Conservation (phyloP, 2,797 vertebrate species). For the Sebastes vulpes region DNA sequence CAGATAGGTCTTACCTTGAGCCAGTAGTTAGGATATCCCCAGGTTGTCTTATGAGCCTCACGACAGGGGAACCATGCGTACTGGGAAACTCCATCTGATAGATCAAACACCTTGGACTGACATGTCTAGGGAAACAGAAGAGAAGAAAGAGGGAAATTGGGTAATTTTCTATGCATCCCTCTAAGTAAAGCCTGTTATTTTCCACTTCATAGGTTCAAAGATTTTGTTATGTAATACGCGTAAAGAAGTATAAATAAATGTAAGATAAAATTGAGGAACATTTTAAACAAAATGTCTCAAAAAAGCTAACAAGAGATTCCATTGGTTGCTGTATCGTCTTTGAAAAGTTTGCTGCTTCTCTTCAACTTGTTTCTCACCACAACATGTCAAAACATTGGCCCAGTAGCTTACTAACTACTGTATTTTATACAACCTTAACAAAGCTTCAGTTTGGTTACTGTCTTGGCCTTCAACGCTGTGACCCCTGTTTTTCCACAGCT, state of each 20-base stretch:
- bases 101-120: constrained; percentile 94
- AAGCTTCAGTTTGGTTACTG: background rate
- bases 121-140: constrained; percentile 84
- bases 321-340: background rate
- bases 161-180: background rate
- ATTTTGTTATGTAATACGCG: background rate
- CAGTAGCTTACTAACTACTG: background rate
- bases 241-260: background rate
- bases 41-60: constrained; percentile 74
- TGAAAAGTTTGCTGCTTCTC: background rate
- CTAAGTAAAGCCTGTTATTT: background rate
- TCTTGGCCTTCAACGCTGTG: background rate
- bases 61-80: constrained; percentile 97
- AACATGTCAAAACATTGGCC: background rate
- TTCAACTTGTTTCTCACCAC: background rate
- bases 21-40: constrained; percentile 88
- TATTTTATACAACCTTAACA: background rate
- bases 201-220: background rate
- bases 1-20: constrained; percentile 88
- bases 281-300: background rate
- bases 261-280: background rate
- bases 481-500: constrained; percentile 46
- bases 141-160: background rate
- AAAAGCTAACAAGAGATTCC: background rate
- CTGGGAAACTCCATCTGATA: constrained; percentile 93